These are phyloP conservation scores for Pituophis catenifer DNA, from an alignment of 2,113 vertebrate species.

Conservation along the genomic window DNA sequence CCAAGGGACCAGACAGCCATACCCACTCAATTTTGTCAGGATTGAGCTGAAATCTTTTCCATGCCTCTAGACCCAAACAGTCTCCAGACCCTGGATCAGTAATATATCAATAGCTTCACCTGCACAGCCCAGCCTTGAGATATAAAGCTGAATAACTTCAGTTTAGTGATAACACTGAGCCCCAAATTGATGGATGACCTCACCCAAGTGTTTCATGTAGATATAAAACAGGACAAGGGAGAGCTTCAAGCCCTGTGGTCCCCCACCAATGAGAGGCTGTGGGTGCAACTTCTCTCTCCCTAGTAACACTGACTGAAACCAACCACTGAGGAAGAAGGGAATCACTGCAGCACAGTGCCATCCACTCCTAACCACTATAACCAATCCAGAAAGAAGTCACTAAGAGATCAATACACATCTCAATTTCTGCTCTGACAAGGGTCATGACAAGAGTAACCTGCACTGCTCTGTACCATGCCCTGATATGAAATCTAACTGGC, in stretches of 20 bases:
- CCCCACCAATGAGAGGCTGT: neutral
- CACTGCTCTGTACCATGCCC: neutral
- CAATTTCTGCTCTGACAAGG: neutral
- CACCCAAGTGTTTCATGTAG: neutral
- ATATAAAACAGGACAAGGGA: neutral
- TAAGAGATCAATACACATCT: neutral
- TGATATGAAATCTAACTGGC: neutral
- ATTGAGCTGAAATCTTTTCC: neutral
- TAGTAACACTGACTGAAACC: neutral
- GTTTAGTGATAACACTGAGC: neutral
- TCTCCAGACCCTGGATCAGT: neutral
- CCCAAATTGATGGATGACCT: neutral
- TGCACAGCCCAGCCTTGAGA: neutral
- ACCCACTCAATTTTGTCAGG: neutral
- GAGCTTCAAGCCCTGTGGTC: neutral
- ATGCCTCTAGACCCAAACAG: neutral
- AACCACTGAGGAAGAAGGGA: neutral
- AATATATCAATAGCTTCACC: neutral
- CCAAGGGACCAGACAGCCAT: neutral
- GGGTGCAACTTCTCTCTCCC: neutral
- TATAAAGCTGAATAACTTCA: neutral
- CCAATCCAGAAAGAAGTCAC: neutral
- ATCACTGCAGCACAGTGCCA: neutral
- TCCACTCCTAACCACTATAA: neutral
- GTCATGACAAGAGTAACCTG: neutral